Base-by-base conservation (phyloP, 2,797 vertebrate species). In the Platyrinchus mystaceus region DNA sequence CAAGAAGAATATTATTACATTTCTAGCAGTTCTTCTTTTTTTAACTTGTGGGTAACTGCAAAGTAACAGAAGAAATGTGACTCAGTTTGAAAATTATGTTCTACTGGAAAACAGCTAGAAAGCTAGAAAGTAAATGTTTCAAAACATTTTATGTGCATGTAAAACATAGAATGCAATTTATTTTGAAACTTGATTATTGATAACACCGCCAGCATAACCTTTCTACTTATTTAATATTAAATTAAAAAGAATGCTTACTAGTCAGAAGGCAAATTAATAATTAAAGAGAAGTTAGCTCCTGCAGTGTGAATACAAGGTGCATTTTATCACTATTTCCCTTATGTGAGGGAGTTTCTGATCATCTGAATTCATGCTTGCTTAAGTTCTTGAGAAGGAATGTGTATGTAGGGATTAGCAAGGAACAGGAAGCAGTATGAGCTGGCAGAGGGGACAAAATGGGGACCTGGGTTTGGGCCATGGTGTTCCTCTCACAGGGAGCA, bases 381-480 rank as follows among this genome's bases (percentile, higher is more conserved):
- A 39, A 78, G 6, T 53, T 43, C 20, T 81, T 67, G n/a, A 39
- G 64, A 67, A 67, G 34, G 14, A 14, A 14, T 11, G 36, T n/a
- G 15, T 37, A 1, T 13, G 5, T 30, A 39, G 19, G 60, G 24
- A 43, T 67, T 50, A 55, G 23, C 28, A 55, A 63, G 50, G 60
- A 83, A 20, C 12, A 14, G 8, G 32, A 56, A 64, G 49, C 32
- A 18, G 14, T 16, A 12, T 58, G 49, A 87, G 11, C 53, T 84
- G 69, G 28, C 26, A 26, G 19, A 63, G 50, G 22, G 30, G 12
- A 60, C 36, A 30, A 73, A 59, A 52, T 28, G 19, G 3, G 37
- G 11, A 5, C 13, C 18, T 53, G 28, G 4, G 0, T 63, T 43
- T 41, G 62, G 44, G 34, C 53, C 1, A 0, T 47, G 43, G 32